These are phyloP conservation scores for Micropoecilia bifurca DNA, from an alignment of 2,797 vertebrate species.

Conservation along the genomic window DNA sequence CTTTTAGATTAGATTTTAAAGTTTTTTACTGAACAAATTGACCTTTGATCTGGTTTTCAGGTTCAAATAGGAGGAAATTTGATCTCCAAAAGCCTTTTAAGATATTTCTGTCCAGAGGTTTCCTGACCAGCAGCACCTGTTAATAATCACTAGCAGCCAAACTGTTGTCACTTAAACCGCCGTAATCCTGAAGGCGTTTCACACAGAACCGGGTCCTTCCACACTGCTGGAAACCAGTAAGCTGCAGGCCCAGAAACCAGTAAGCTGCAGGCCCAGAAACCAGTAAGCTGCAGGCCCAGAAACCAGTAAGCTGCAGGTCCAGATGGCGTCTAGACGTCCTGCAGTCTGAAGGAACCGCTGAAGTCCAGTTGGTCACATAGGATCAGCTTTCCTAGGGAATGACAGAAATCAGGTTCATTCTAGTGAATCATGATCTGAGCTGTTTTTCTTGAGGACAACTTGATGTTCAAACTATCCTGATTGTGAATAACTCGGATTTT, in stretches of 20 bases:
- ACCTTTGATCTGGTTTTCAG: background rate
- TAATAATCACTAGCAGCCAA: background rate
- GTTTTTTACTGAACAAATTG: background rate
- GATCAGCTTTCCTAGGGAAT: conserved; percentile 42
- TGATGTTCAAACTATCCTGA: background rate
- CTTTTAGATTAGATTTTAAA: background rate
- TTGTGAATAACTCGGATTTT: background rate
- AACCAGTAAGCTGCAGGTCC: conserved; percentile 50
- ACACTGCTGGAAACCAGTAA: conserved; percentile 14
- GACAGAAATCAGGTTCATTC: conserved; percentile 34
- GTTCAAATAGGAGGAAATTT: background rate
- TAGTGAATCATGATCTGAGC: conserved; percentile 45
- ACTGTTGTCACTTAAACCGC: conserved; percentile 8
- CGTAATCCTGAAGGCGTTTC: conserved; percentile 42
- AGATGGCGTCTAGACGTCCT: conserved; percentile 74
- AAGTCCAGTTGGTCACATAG: conserved; percentile 35
- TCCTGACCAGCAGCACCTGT: conserved; percentile 10
- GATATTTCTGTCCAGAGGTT: background rate
- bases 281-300: conserved; percentile 8
- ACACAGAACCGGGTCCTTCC: conserved; percentile 30
- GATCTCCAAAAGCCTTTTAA: background rate
- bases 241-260: no score
- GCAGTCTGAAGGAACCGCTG: conserved; percentile 41
- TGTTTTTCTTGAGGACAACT: conserved; percentile 26
- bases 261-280: no score